Evolutionary conservation across 92 coral and sea anemone genomes (phyloP).

Genomic region (Epizoanthus scotinus): DNA sequence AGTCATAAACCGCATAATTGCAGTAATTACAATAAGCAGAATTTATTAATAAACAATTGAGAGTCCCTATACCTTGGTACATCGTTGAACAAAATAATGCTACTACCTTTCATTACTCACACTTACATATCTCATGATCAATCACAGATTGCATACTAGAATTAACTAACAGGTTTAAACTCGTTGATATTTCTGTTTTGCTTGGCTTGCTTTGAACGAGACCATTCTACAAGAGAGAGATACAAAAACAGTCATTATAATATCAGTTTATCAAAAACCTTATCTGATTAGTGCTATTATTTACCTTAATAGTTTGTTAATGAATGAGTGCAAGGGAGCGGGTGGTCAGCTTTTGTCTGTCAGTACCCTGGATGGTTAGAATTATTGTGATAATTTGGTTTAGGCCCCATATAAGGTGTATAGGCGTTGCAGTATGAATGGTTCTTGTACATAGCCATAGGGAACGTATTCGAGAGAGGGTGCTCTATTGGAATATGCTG

Average conservation of each 20-base stretch:
- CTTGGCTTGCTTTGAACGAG: slow-evolving; percentile 19
- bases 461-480: too few species aligned
- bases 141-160: neutral
- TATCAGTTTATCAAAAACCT: slow-evolving; percentile 3
- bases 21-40: slow-evolving; percentile 3
- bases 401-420: too few species aligned
- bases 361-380: too few species aligned
- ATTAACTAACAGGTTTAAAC: neutral
- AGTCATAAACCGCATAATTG: neutral
- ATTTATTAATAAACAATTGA: neutral
- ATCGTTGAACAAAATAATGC: slow-evolving; percentile 10
- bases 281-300: neutral
- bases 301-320: slow-evolving; percentile 4
- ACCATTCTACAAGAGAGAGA: slow-evolving; percentile 8
- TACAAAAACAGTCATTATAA: neutral
- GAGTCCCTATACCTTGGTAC: neutral
- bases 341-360: neutral
- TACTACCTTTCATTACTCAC: too few species aligned
- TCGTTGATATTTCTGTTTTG: slow-evolving; percentile 7
- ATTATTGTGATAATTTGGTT: too few species aligned
- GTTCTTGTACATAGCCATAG: too few species aligned
- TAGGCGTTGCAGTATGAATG: too few species aligned
- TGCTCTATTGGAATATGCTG: too few species aligned
- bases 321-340: neutral
- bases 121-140: too few species aligned